phyloP scores from a whole-genome alignment of 2,888 invertebrate species.

The Anodontia alba region DNA sequence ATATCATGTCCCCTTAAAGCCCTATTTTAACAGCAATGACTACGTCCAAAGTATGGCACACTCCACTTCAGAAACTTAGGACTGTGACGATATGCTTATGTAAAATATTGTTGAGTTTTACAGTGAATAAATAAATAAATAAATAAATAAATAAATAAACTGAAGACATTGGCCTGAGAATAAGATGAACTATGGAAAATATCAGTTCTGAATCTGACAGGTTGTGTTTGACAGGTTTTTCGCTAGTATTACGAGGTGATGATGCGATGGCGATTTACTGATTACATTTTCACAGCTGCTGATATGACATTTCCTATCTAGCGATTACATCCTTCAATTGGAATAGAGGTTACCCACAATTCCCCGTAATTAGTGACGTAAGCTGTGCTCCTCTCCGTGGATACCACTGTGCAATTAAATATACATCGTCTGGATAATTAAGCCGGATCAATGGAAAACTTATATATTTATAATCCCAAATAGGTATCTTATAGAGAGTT shows the following conservation, averaged over 20 bases:
- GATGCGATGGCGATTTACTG: background rate
- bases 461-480: too few species aligned
- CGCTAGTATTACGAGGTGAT: background rate
- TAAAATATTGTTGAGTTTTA: too few species aligned
- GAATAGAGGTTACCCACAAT: slow-evolving; percentile 2
- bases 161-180: too few species aligned
- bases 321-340: background rate
- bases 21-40: too few species aligned
- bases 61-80: too few species aligned
- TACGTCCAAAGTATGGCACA: too few species aligned
- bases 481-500: too few species aligned
- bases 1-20: too few species aligned
- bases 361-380: slow-evolving; percentile 11
- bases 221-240: background rate
- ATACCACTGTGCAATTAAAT: slow-evolving; percentile 1
- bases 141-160: too few species aligned
- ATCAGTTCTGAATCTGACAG: background rate
- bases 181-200: too few species aligned
- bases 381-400: background rate
- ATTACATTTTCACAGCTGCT: background rate
- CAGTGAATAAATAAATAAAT: too few species aligned
- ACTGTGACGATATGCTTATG: too few species aligned
- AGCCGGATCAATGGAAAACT: background rate
- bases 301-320: slow-evolving; percentile 4
- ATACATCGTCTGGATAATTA: slow-evolving; percentile 9